Evolutionary conservation across 2,888 invertebrate genomes (phyloP).

Genomic region (Steinernema hermaphroditum): DNA sequence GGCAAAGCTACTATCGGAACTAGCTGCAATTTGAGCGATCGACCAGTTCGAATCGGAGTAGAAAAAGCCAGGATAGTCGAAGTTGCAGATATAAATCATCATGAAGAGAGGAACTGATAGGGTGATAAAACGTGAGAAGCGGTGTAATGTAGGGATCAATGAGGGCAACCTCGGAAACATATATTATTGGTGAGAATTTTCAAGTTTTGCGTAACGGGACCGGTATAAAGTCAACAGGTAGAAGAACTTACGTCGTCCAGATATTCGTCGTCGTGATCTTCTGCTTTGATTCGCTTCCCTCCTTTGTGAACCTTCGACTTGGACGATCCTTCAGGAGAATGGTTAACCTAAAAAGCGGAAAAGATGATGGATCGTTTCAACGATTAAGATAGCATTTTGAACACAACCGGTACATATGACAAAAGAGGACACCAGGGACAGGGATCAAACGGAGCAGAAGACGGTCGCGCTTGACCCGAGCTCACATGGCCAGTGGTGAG

Average conservation of each 20-base stretch:
- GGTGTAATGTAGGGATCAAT: conserved; percentile 5
- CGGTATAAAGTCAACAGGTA: background rate
- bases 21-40: too few species aligned
- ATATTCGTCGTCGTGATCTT: conserved; percentile 60
- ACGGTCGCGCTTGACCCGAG: conserved; percentile 15
- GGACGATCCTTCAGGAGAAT: conserved; percentile 51
- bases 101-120: conserved; percentile 13
- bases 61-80: background rate
- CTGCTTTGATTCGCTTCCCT: conserved; percentile 40
- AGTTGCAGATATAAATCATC: conserved; percentile 21
- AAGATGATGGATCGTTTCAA: background rate
- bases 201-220: background rate
- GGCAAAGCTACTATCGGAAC: background rate
- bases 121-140: background rate
- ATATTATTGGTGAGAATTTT: too few species aligned
- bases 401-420: background rate
- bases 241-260: conserved; percentile 47
- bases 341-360: conserved; percentile 50
- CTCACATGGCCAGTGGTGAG: background rate
- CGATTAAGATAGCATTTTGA: too few species aligned
- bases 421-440: background rate
- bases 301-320: conserved; percentile 40
- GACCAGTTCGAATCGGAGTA: background rate
- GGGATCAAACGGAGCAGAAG: background rate
- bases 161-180: too few species aligned